Evolutionary conservation across 2,113 vertebrate species (phyloP).

Genomic region (Pristiophorus japonicus): DNA sequence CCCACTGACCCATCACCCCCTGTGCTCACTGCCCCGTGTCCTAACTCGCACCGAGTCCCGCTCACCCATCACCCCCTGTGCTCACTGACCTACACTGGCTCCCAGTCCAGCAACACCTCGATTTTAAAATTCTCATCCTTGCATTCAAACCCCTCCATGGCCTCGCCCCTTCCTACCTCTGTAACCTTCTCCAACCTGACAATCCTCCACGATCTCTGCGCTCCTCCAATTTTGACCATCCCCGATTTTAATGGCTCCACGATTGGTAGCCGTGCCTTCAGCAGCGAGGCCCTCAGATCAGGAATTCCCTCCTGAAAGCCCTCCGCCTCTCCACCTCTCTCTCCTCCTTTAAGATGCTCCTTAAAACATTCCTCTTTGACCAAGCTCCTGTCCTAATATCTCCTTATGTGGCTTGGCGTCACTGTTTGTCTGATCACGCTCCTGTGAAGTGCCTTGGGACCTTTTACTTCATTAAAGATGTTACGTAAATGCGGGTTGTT

Average conservation of each 20-base stretch:
- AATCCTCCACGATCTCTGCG: not conserved
- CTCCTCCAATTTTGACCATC: not conserved
- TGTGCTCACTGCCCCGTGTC: not conserved
- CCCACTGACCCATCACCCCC: not conserved
- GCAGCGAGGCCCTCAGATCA: not conserved
- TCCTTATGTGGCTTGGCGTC: not conserved
- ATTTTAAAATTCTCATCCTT: not conserved
- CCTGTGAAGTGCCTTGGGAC: too few relatives aligned
- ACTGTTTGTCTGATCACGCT: not conserved
- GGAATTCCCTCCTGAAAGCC: not conserved
- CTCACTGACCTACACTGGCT: not conserved
- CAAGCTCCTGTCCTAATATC: not conserved
- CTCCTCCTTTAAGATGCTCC: too few relatives aligned
- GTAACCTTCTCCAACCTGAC: not conserved
- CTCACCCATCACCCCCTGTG: not conserved
- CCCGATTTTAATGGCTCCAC: not conserved
- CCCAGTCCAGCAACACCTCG: not conserved
- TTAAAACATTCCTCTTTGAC: not conserved
- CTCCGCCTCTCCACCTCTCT: not conserved
- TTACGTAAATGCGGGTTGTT: too few relatives aligned
- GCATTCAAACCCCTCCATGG: not conserved
- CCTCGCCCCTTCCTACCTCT: not conserved
- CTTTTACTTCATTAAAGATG: not conserved
- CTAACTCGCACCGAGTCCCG: not conserved
- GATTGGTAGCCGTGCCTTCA: not conserved